These are phyloP conservation scores for Agrypnia vestita DNA, from an alignment of 1,140 invertebrate species.

Conservation along the genomic window DNA sequence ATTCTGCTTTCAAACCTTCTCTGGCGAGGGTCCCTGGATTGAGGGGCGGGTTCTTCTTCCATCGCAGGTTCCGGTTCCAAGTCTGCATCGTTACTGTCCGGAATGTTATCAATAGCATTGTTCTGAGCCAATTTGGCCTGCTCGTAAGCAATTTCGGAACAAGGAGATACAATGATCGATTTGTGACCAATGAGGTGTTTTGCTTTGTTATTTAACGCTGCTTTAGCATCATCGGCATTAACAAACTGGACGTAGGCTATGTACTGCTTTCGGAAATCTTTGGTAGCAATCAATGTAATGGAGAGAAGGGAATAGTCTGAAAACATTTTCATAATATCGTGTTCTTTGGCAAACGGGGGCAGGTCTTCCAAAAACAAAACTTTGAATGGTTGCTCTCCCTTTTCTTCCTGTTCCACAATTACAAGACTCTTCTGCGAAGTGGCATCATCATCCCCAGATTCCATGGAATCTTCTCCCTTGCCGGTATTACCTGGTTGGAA, in stretches of 20 bases:
- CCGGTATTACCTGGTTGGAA: conserved; percentile 71
- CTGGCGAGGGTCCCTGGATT: conserved; percentile 63
- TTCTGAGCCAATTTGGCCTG: conserved; percentile 68
- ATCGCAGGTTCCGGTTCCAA: conserved; percentile 35
- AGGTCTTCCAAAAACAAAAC: conserved; percentile 81
- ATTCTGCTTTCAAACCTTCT: conserved; percentile 49
- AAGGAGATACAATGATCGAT: conserved; percentile 71
- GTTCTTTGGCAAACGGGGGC: conserved; percentile 83
- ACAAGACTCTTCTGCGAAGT: conserved; percentile 56
- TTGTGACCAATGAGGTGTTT: conserved; percentile 76
- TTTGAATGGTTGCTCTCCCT: conserved; percentile 64
- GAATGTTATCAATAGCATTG: background rate
- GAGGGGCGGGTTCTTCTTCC: conserved; percentile 53
- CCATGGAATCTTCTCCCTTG: conserved; percentile 15
- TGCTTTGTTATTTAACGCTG: conserved; percentile 73
- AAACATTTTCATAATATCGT: conserved; percentile 85
- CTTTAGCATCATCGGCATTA: conserved; percentile 78
- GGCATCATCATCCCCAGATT: conserved; percentile 56
- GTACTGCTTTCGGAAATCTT: conserved; percentile 73
- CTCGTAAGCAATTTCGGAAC: conserved; percentile 72
- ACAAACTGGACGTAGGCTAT: conserved; percentile 84
- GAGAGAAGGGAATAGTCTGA: conserved; percentile 81
- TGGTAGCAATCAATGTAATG: conserved; percentile 78
- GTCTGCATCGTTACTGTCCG: conserved; percentile 4
- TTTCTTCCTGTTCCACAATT: conserved; percentile 54